Evolutionary conservation across 92 coral and sea anemone genomes (phyloP), one percentile per base, ranked within the genome.

Genomic region (Bergia puertoricense): DNA sequence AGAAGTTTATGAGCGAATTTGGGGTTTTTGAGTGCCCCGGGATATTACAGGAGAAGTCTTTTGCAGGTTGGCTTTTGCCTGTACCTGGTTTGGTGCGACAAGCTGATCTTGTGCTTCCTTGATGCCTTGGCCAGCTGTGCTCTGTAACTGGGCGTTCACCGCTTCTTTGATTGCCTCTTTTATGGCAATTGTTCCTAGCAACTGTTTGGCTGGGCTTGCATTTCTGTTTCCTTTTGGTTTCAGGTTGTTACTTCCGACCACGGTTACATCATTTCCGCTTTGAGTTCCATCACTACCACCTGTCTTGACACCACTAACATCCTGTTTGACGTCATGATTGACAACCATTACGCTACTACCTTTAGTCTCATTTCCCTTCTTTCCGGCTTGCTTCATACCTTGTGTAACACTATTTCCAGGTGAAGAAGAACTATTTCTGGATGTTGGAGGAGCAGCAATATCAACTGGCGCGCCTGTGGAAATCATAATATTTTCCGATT

Each of bases 151-250:
- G 16, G 79, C 87, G 36, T 84, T 72, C 37, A 71, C 87, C 41
- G 87, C 87, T 37, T 84, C 79, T 84, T 71, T 71, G 42, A 84
- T 84, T 46, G 87, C 87, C 68, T 84, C 87, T 46, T 84, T 84
- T 30, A 84, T 84, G 15, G 71, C 72, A 4, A 30, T 36, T 36
- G 77, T 44, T 62, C 54, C 38, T 6, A 8, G 50, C 54, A 46
- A 10, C 37, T 62, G 44, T 42, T 62, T 81, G 1, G 6, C 15
- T 84, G 78, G 67, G 20, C 20, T 72, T 0, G 39, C 4, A 46
- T 0, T 39, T 2, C 22, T 68, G 38, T 30, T 68, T 71, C 44
- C 87, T 14, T 38, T 38, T 23, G 48, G 79, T 5, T 41, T 42
- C 2, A 39, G 10, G 45, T 45, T 71, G 45, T 45, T 71, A 37